A percentile compares a stretch with the other conserved stretches of the same genome.
Evolutionary conservation across 2,113 vertebrate genomes (phyloP).

Genomic region (Takifugu bimaculatus): DNA sequence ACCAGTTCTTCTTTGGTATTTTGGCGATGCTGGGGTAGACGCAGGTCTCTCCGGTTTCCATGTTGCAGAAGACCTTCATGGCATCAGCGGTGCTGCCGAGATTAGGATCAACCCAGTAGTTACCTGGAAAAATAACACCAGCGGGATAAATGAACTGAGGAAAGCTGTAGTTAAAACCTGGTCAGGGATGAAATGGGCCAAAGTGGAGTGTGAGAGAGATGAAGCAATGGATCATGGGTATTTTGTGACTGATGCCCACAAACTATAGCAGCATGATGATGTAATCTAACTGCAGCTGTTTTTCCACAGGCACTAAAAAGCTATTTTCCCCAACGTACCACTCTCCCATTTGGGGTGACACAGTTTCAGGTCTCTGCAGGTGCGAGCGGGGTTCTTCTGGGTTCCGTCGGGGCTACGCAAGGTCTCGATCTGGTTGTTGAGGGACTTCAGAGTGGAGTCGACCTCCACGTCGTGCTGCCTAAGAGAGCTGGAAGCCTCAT

Average conservation of each 20-base stretch:
- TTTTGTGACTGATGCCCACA: too few species aligned
- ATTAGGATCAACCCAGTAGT: conserved; percentile 98
- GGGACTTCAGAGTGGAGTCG: conserved; percentile 89
- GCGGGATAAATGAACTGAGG: neutral
- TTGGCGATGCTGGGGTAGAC: conserved; percentile 85
- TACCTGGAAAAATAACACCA: conserved; percentile 69
- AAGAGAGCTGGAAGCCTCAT: conserved; percentile 82
- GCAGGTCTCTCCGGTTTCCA: conserved; percentile 94
- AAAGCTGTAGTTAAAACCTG: neutral
- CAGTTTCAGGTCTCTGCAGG: conserved; percentile 92
- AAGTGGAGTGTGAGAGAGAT: too few species aligned
- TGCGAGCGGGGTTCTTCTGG: conserved; percentile 92
- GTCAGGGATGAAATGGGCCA: too few species aligned
- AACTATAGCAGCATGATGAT: neutral
- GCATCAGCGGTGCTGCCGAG: conserved; percentile 90
- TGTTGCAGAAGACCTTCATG: conserved; percentile 97
- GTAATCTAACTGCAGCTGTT: neutral
- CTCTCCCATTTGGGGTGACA: conserved; percentile 96
- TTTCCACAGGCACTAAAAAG: neutral
- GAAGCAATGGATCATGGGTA: too few species aligned
- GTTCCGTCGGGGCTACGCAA: conserved; percentile 90
- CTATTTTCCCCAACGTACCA: conserved; percentile 72
- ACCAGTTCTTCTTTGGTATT: conserved; percentile 96
- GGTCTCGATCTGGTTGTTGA: conserved; percentile 95
- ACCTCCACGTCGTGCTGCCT: conserved; percentile 91